These are phyloP conservation scores for Ceyx erithaca DNA, from an alignment of 2,797 vertebrate genomes.

Conservation along the genomic window DNA sequence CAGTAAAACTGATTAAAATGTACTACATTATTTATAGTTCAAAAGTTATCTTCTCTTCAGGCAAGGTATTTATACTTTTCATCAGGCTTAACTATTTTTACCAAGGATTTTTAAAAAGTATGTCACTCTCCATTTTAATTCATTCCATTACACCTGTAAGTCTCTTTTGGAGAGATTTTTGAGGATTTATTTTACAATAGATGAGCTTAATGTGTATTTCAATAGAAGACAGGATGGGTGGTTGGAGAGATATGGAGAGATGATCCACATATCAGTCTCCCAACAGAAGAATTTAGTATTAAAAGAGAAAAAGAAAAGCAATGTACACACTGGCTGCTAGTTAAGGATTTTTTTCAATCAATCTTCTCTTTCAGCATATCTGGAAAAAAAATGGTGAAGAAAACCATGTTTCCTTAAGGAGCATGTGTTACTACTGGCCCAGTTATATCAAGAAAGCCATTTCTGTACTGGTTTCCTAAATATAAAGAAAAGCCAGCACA, in stretches of 20 bases:
- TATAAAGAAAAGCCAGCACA: not conserved
- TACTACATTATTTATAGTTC: constrained; percentile 36
- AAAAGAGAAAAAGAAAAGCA: not conserved
- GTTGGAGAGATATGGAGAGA: not conserved
- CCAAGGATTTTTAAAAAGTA: not conserved
- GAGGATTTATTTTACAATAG: constrained; percentile 30
- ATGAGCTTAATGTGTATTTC: not conserved
- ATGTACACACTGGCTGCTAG: not conserved
- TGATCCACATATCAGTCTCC: not conserved
- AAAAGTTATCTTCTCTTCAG: constrained; percentile 38
- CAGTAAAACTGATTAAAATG: constrained; percentile 53
- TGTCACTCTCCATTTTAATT: constrained; percentile 12
- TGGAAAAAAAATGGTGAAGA: not conserved
- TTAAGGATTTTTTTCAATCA: not conserved
- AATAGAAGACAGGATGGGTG: constrained; percentile 1
- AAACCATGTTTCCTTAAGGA: not conserved
- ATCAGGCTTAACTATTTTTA: constrained; percentile 43
- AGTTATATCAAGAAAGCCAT: not conserved
- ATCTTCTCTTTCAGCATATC: not conserved
- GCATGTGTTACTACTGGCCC: not conserved
- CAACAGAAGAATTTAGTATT: not conserved
- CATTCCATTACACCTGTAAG: constrained; percentile 24
- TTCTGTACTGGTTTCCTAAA: not conserved
- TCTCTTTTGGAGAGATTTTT: constrained; percentile 25
- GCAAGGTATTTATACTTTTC: constrained; percentile 30